Evolutionary conservation across 23 tunicate genomes (phyloP), one percentile per base, ranked within the genome.

Genomic region (Oikopleura vanhoeffeni): DNA sequence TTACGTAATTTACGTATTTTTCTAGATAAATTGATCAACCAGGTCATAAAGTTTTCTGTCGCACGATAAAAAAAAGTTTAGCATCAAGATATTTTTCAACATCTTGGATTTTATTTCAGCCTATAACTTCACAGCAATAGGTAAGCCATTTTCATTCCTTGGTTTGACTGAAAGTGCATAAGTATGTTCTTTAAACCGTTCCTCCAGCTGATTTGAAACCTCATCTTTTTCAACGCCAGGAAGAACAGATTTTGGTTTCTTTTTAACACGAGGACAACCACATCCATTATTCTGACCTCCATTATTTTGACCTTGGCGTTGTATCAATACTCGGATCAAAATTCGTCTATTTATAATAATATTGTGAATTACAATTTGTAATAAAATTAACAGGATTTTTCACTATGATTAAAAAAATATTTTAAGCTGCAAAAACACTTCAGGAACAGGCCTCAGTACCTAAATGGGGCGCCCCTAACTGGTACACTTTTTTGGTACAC

Each of bases 1-100:
- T 89, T 0, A 91, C 91, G 34, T 67, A 57, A 0, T 87, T 86
- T 39, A 91, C 91, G 18, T 18, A 8, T 49, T 18, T 18, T 8
- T 49, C 18, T 49, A 18, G 18, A 49, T 49, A 8, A 8, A 8
- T 49, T 49, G 60, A 18, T 49, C 18, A 8, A 49, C 8, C 60
- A 8, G 8, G 60, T 49, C 18, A 8, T 49, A 49, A 18, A 18
- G 18, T 49, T 8, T 8, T 8, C 60, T 49, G 8, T 49, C 18
- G 60, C 18, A 8, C 60, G 18, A 49, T 8, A 18, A 8, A 49
- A 8, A 49, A n/a, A n/a, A n/a, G n/a, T n/a, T n/a, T n/a, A n/a
- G n/a, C n/a, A n/a, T n/a, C n/a, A n/a, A n/a, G n/a, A n/a, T n/a
- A n/a, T n/a, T n/a, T n/a, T n/a, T n/a, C n/a, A n/a, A n/a, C n/a